Evolutionary conservation across 2,888 invertebrate species (phyloP).

Genomic region (Panorpa germanica): DNA sequence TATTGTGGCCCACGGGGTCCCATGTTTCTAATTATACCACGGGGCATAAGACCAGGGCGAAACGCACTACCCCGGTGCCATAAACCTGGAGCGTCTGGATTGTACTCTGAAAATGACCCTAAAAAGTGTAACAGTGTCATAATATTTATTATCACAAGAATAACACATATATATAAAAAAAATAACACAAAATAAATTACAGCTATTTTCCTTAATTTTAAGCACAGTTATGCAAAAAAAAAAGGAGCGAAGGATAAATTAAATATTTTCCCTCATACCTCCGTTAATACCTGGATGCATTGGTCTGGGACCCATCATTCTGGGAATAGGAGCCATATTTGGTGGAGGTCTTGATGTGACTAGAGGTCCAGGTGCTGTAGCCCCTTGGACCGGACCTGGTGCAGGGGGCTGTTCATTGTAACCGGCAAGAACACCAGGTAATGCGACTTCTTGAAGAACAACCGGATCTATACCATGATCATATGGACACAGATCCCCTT

Average conservation of each 20-base stretch:
- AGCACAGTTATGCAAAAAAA: too few relatives aligned
- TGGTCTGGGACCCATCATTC: conserved; percentile 16
- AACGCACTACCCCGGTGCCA: conserved; percentile 22
- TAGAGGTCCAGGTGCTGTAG: conserved; percentile 11
- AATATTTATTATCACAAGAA: too few relatives aligned
- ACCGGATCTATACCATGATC: conserved; percentile 96
- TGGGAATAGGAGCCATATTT: not conserved
- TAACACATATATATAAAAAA: too few relatives aligned
- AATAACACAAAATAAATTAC: too few relatives aligned
- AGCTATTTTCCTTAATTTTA: too few relatives aligned
- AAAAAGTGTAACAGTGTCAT: too few relatives aligned
- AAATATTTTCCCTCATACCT: too few relatives aligned
- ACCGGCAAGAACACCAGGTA: conserved; percentile 22
- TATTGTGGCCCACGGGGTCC: conserved; percentile 14
- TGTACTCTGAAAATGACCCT: too few relatives aligned
- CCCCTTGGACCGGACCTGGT: conserved; percentile 26
- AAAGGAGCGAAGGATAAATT: too few relatives aligned
- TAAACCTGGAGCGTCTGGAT: conserved; percentile 67
- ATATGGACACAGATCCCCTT: conserved; percentile 90
- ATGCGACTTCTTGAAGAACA: conserved; percentile 69
- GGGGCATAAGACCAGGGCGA: conserved; percentile 17
- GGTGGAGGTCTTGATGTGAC: conserved; percentile 10
- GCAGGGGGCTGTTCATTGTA: conserved; percentile 22
- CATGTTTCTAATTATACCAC: conserved; percentile 17
- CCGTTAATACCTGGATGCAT: conserved; percentile 15